phyloP scores from a whole-genome alignment of 1,140 invertebrate species.

The Phortica variegata region DNA sequence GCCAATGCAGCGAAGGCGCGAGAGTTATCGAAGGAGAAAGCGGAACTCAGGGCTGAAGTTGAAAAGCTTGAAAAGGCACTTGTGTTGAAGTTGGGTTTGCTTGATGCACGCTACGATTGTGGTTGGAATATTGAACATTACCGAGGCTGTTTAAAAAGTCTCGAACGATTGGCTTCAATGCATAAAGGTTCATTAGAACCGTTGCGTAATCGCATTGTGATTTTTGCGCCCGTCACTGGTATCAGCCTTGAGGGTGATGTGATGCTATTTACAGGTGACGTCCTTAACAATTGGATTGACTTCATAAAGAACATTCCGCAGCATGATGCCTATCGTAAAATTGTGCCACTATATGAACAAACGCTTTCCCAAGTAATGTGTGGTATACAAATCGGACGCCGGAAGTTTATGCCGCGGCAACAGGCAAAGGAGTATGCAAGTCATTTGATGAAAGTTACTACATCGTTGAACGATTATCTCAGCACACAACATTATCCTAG shows the following conservation, averaged over 20 bases:
- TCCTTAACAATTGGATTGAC: slow-evolving; percentile 86
- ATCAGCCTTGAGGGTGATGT: slow-evolving; percentile 85
- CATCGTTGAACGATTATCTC: slow-evolving; percentile 78
- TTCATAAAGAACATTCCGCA: slow-evolving; percentile 79
- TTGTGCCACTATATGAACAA: slow-evolving; percentile 81
- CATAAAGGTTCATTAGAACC: slow-evolving; percentile 69
- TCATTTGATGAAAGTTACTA: slow-evolving; percentile 78
- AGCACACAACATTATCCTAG: slow-evolving; percentile 69
- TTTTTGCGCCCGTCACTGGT: slow-evolving; percentile 85
- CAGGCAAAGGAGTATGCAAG: slow-evolving; percentile 80
- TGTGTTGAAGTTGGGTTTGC: slow-evolving; percentile 61
- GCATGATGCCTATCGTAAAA: slow-evolving; percentile 70
- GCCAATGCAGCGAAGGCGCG: slow-evolving; percentile 66
- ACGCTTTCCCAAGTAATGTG: slow-evolving; percentile 77
- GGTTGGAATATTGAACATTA: slow-evolving; percentile 88
- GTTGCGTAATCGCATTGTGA: slow-evolving; percentile 70
- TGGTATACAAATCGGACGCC: slow-evolving; percentile 79
- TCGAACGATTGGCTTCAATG: slow-evolving; percentile 70
- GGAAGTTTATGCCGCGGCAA: slow-evolving; percentile 88
- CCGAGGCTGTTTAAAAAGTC: slow-evolving; percentile 77
- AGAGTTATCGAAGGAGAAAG: slow-evolving; percentile 62
- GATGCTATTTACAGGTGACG: slow-evolving; percentile 86
- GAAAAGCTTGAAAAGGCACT: slow-evolving; percentile 63
- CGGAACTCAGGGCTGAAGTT: slow-evolving; percentile 69
- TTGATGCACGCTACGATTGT: slow-evolving; percentile 72